A percentile compares a stretch with the other conserved stretches of the same genome.
Conservation (phyloP, 2,113 vertebrate genomes). For the Euleptes europaea region DNA sequence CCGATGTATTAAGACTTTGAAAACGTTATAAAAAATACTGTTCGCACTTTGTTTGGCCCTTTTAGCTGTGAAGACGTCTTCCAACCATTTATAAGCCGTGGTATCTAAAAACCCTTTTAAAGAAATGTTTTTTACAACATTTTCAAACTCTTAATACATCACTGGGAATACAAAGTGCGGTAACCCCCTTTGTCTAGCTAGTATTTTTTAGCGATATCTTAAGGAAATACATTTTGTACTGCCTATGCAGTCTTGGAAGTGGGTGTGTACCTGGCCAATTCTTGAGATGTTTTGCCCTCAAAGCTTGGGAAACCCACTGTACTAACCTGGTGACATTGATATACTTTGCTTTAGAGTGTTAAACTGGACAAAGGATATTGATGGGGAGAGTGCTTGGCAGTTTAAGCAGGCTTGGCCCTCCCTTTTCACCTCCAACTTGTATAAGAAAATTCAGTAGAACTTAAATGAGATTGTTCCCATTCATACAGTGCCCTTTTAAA, state of each 20-base stretch:
- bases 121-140: no score
- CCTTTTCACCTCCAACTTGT: slow-evolving; percentile 46
- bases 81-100: no score
- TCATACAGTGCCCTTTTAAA: slow-evolving; percentile 43
- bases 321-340: slow-evolving; percentile 40
- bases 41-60: no score
- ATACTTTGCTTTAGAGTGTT: slow-evolving; percentile 28
- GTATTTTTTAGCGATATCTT: not conserved
- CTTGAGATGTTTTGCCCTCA: not conserved
- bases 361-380: slow-evolving; percentile 32
- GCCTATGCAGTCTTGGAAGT: not conserved
- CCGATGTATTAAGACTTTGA: no score
- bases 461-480: slow-evolving; percentile 45
- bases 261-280: not conserved
- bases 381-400: slow-evolving; percentile 39
- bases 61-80: no score
- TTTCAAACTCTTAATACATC: no score
- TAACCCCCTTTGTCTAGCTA: not conserved
- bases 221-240: not conserved
- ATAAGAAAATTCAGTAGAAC: slow-evolving; percentile 49
- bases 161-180: no score
- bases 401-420: slow-evolving; percentile 47
- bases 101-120: no score
- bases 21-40: no score
- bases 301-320: not conserved